phyloP scores from a whole-genome alignment of 2,888 invertebrate species.

The Trissoscelio sp. region DNA sequence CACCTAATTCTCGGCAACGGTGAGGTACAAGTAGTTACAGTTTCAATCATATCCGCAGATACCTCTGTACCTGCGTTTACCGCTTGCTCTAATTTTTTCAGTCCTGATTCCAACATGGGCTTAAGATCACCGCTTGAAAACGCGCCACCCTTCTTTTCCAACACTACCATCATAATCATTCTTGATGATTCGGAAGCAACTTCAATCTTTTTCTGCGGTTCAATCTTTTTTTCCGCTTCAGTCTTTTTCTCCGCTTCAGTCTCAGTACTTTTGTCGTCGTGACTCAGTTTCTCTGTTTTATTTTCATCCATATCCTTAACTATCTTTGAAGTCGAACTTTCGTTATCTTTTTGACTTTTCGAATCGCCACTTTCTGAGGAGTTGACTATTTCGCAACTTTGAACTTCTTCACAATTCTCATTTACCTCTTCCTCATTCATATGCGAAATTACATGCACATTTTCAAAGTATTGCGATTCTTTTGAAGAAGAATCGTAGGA shows the following conservation, averaged over 20 bases:
- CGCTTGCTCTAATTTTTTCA: conserved; percentile 75
- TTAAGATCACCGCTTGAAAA: conserved; percentile 71
- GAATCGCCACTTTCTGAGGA: background rate
- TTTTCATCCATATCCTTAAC: background rate
- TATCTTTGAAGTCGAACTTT: no score
- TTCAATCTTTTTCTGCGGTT: background rate
- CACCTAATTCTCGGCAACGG: no score
- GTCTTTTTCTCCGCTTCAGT: background rate
- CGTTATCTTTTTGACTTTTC: background rate
- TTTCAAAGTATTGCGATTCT: conserved; percentile 23
- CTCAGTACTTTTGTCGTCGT: background rate
- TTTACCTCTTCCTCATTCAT: background rate
- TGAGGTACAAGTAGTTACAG: no score
- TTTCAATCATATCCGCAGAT: background rate
- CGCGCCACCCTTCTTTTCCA: conserved; percentile 73
- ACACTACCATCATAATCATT: conserved; percentile 79
- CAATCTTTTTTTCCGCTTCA: background rate
- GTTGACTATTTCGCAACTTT: background rate
- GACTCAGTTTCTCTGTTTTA: background rate
- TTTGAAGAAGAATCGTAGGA: background rate
- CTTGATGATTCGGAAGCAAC: conserved; percentile 68
- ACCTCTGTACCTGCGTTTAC: conserved; percentile 11
- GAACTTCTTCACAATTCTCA: background rate
- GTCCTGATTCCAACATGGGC: conserved; percentile 76
- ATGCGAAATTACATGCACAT: conserved; percentile 34